These are phyloP conservation scores for Podabrus alpinus DNA, from an alignment of 2,888 invertebrate genomes.

Conservation along the genomic window DNA sequence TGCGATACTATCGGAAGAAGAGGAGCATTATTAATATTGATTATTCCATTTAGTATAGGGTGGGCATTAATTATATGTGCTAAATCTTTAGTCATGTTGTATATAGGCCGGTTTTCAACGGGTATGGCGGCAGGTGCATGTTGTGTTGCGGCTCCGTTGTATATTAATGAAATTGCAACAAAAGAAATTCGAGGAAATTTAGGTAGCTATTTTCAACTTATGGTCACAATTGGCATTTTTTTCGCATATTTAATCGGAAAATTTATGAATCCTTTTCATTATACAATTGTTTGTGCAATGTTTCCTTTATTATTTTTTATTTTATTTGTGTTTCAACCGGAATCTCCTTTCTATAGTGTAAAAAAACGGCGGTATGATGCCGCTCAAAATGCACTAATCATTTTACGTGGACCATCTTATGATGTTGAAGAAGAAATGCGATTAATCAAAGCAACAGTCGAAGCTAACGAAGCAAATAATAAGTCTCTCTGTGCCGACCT, in stretches of 20 bases:
- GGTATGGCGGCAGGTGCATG: conserved; percentile 81
- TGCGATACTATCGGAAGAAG: conserved; percentile 76
- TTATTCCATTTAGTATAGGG: conserved; percentile 72
- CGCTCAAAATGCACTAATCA: conserved; percentile 71
- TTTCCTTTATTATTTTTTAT: conserved; percentile 72
- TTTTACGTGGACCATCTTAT: conserved; percentile 74
- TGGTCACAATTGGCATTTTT: conserved; percentile 85
- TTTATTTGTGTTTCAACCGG: conserved; percentile 83
- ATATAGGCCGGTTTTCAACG: conserved; percentile 69
- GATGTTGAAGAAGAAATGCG: conserved; percentile 73
- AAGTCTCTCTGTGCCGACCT: conserved; percentile 60
- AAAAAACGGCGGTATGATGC: conserved; percentile 66
- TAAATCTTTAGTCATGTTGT: conserved; percentile 64
- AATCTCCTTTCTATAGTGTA: conserved; percentile 77
- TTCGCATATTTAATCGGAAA: conserved; percentile 64
- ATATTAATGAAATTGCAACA: conserved; percentile 84
- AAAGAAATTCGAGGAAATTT: conserved; percentile 81
- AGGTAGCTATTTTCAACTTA: conserved; percentile 86
- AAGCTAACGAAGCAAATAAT: conserved; percentile 57
- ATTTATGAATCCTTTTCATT: conserved; percentile 57
- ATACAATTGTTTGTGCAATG: conserved; percentile 69
- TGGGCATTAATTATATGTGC: conserved; percentile 77
- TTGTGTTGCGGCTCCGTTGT: conserved; percentile 83
- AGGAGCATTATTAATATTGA: conserved; percentile 66
- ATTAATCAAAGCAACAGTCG: conserved; percentile 62